Base-by-base conservation (phyloP, 2,113 vertebrate species). In the Spizaetus ornatus region DNA sequence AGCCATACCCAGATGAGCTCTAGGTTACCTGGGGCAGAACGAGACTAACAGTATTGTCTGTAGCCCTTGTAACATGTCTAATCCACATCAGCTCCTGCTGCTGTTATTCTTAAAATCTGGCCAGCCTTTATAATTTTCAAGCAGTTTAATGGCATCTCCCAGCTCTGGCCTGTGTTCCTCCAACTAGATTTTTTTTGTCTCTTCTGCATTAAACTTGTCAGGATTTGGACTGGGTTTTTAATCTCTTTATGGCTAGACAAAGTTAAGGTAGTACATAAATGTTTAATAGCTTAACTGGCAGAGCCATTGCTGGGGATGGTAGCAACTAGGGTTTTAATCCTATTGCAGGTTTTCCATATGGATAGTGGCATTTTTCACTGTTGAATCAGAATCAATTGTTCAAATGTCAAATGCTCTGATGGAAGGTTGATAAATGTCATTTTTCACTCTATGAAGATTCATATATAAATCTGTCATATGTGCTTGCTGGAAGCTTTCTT, bases 371-470 rank as follows among this genome's bases (percentile, higher is more conserved):
- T 94, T 97, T 94, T 88, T 84, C 40, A 23, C 53, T 85, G 43
- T 87, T 91, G 91, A 85, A 70, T 78, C 88, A 82, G 67, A 95
- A 93, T 82, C 81, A 55, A 43, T 94, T 95, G 86, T 91, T 95
- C 70, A 91, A 87, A 91, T 95, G 88, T 94, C 93, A 97, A 1
- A 72, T 86, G 38, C 67, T 95, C 16, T 34, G 66, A 87, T 63
- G 66, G 70, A 90, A 89, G 86, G 89, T 61, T 91, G 78, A 94
- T 97, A 91, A 94, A 95, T 95, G 88, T 92, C 56, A 87, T 91
- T 94, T 96, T 93, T 87, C 29, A 34, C n/a, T 95, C 73, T 62
- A 12, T 43, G 9, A 91, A 73, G 70, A 85, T 89, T 89, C 27
- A 9, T 48, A 16, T 84, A 52, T 87, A 87, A 65, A 70, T 87